phyloP scores from a whole-genome alignment of 35 echinoderm and acorn worm species.

The Acanthaster planci region DNA sequence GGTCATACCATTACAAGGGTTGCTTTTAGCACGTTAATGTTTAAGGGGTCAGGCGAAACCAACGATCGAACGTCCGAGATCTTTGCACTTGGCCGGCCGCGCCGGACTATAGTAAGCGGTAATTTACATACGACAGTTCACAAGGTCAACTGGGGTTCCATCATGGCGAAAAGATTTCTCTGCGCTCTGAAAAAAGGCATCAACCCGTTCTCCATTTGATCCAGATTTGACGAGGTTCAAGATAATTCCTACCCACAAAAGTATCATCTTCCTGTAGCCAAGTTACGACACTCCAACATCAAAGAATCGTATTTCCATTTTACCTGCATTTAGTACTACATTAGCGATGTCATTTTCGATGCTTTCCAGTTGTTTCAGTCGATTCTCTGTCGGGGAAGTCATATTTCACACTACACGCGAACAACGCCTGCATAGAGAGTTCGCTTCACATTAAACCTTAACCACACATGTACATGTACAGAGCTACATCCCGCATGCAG shows the following conservation, averaged over 20 bases:
- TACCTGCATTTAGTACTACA: slow-evolving; percentile 76
- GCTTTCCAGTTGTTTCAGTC: slow-evolving; percentile 72
- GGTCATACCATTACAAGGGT: too few species aligned
- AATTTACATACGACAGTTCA: background rate
- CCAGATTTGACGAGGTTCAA: too few species aligned
- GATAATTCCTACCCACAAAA: too few species aligned
- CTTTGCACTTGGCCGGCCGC: background rate
- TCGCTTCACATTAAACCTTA: background rate
- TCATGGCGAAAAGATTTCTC: background rate
- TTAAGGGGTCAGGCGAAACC: too few species aligned
- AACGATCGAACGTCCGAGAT: too few species aligned
- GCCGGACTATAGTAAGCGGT: too few species aligned
- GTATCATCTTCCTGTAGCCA: background rate
- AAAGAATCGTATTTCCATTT: background rate
- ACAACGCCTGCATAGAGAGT: background rate
- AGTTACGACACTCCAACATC: background rate
- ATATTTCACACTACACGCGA: slow-evolving; percentile 29
- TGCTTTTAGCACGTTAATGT: too few species aligned
- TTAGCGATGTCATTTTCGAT: slow-evolving; percentile 74
- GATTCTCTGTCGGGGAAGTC: slow-evolving; percentile 62
- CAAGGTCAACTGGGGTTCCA: slow-evolving; percentile 6
- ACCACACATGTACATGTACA: background rate
- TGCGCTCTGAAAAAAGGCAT: background rate
- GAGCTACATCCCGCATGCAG: background rate
- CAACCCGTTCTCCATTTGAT: too few species aligned